Base-by-base conservation (phyloP, 2,888 invertebrate species). In the Anoplius nigerrimus region DNA sequence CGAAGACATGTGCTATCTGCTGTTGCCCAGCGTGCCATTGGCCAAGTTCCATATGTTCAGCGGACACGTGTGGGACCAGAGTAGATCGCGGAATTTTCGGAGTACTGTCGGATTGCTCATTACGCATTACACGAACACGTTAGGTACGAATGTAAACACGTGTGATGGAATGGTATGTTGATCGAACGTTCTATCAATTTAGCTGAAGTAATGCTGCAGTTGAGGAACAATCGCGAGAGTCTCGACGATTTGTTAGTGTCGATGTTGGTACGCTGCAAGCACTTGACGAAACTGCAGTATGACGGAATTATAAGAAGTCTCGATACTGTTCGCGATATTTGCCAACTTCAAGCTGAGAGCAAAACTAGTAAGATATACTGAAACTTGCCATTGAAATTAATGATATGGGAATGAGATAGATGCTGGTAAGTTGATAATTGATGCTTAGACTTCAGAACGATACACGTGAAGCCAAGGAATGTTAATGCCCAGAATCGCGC, bases 1-100 rank as follows among this genome's bases (percentile, higher is more conserved):
- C 75, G 90, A 90, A 72, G 90, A 90, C 69, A 87, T 90, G 73
- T 85, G 83, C 72, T 86, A 88, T 64, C 85, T 90, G 58, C 81
- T 90, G 61, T 82, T 89, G 68, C 89, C 89, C n/a, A 88, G 89
- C 53, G 87, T 91, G 51, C 91, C 90, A 0, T 77, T 91, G 60
- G 85, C 86, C 27, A 86, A 87, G 59, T 90, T 91, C 76, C 87
- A 89, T 46, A 84, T 91, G 84, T 87, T 86, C 70, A 88, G 89
- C 65, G 89, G 89, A 16, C 85, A 87, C 71, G 88, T 89, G 45
- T 90, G 89, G 89, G 89, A 90, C 66, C 90, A 90, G 75, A 88
- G 87, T 73, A 86, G 88, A 71, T 89, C 89, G 57, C 85, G 90
- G 45, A 89, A 90, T 68, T 90, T 90, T 71, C 82, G 89, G 66